Evolutionary conservation across 1,140 invertebrate species (phyloP).

Genomic region (Meteorus sp.): DNA sequence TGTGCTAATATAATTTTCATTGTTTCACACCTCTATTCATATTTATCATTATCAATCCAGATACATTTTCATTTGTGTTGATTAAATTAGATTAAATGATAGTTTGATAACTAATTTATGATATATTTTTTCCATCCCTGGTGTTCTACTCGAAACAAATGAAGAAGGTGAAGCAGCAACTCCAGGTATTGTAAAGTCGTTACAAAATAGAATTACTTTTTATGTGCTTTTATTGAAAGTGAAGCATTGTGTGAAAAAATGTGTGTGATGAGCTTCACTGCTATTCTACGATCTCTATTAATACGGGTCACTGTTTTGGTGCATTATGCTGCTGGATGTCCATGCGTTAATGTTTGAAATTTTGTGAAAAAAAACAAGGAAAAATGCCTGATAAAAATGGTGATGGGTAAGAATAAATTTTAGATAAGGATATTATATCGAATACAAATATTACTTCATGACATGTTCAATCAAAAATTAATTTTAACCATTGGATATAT

Average conservation of each 20-base stretch:
- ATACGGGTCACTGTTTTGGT: background rate
- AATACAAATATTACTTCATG: too few relatives aligned
- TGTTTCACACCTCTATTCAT: too few relatives aligned
- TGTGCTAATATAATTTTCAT: too few relatives aligned
- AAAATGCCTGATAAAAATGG: background rate
- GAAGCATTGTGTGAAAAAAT: background rate
- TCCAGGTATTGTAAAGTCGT: constrained; percentile 48
- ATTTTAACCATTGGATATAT: too few relatives aligned
- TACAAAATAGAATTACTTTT: too few relatives aligned
- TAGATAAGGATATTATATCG: too few relatives aligned
- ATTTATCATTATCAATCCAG: background rate
- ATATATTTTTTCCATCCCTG: constrained; percentile 45
- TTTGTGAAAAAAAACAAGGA: too few relatives aligned
- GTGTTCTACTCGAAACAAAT: constrained; percentile 40
- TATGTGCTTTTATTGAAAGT: background rate
- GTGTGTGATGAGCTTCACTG: too few relatives aligned
- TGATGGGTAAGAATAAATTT: constrained; percentile 15
- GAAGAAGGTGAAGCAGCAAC: constrained; percentile 48
- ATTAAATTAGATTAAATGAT: too few relatives aligned
- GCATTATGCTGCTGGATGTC: background rate
- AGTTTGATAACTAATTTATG: constrained; percentile 35
- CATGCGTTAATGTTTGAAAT: background rate
- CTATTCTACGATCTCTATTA: background rate
- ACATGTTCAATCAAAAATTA: constrained; percentile 1
- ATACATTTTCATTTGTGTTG: background rate